Evolutionary conservation across 1,140 invertebrate genomes (phyloP), one percentile per base, ranked within the genome.

Genomic region (Euura saliciscinereae): DNA sequence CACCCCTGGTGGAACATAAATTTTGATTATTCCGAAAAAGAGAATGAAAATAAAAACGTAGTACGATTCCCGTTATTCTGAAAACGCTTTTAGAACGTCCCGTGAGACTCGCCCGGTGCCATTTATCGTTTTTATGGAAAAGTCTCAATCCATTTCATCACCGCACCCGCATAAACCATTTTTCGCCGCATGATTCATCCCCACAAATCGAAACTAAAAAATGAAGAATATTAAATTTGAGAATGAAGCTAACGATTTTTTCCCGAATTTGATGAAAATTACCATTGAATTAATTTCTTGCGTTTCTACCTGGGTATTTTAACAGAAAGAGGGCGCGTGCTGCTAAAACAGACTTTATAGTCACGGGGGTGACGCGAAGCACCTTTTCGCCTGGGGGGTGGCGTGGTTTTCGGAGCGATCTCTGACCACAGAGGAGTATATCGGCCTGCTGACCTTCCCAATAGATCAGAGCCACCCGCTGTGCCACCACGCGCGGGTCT

Each of bases 11-110:
- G 51, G 28, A 8, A 59, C 51, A 59, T 59, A 59, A 3, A 59
- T 59, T 59, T 59, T 59, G 51, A 59, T 59, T 59, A 59, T 59
- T 59, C 51, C 2, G 51, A 59, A 59, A 59, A 59, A 59, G 13
- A 59, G 28, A 28, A 28, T 28, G 28, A 28, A 28, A 28, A 28
- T 28, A 28, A 28, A 28, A 28, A 28, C 28, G 28, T 28, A 28
- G 28, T 28, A 59, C 13, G 51, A 59, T 59, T 59, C 51, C 5
- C 13, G 13, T n/a, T 59, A 59, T n/a, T 59, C 13, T 59, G 2
- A 4, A 59, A 59, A 59, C 51, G 51, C 51, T 59, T n/a, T 8
- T 28, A 28, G 8, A 59, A n/a, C 51, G 8, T 59, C 51, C 51
- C 51, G 13, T 3, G 51, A n/a, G 51, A 59, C 10, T 59, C 13